Base-by-base conservation (phyloP, 2,888 invertebrate genomes). In the Polietes domitor region DNA sequence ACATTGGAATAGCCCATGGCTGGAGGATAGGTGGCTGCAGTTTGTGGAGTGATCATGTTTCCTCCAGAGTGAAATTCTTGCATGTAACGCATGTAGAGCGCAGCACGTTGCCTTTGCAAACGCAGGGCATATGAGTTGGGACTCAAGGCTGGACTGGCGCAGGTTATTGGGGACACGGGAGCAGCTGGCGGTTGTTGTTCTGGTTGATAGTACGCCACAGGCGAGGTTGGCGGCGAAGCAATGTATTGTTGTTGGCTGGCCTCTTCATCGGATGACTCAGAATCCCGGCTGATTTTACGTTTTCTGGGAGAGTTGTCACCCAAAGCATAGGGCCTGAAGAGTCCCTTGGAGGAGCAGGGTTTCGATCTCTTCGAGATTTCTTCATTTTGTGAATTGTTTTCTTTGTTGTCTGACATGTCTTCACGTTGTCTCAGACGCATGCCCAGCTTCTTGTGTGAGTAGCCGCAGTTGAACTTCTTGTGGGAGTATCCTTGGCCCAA, bases 21-120 rank as follows among this genome's bases (percentile, higher is more conserved):
- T n/a, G n/a, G n/a, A n/a, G n/a, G n/a, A n/a, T n/a, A n/a, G n/a
- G n/a, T n/a, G n/a, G n/a, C n/a, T n/a, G n/a, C n/a, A 2, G 76
- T 17, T 6, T 17, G 10, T 24, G n/a, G 4, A 26, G 26, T 32
- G 2, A 2, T 12, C 50, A 71, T 1, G 43, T 32, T 21, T 73
- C 68, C 2, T 6, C 47, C 26, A n/a, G 70, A 50, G 24, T 73
- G 73, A 24, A 73, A 73, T 73, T 73, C 58, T 61, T 73, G 68
- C 53, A 80, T 55, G n/a, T 80, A 83, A 24, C 70, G 80, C 78
- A 89, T 88, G 73, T 89, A 89, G 17, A 90, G 86, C 12, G 87
- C 89, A 26, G 87, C 77, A 19, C 89, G 86, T 72, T 90, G 90
- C 61, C 88, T 89, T 41, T 89, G 88, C 15, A 90, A 80, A 77